Evolutionary conservation across 2,888 invertebrate species (phyloP), one percentile per base, ranked within the genome.

Genomic region (Apotomis turbidana): DNA sequence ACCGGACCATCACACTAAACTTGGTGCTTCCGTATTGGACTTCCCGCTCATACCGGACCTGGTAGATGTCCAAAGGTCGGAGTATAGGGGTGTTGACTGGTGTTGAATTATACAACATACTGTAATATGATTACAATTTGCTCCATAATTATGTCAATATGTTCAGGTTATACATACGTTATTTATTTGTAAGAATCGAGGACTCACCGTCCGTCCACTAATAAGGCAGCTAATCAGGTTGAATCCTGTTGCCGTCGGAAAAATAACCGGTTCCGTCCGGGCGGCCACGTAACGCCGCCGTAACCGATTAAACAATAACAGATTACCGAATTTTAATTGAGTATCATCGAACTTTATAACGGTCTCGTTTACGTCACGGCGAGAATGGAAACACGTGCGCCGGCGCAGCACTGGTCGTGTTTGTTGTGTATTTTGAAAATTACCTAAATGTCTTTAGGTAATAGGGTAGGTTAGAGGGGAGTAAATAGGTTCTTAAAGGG

Each of bases 271-370:
- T 55, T 38, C 13, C 9, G 13, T 49, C 61, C 4, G n/a, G 60
- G 6, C 10, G 9, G 9, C 61, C 4, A 46, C 61, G 55, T 62
- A 69, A 69, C 61, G 36, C 54, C 38, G 46, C 55, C 38, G 46
- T 62, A 69, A 69, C 38, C 13, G 59, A 15, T 59, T 59, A 13
- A 44, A 59, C 44, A 59, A 59, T 59, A 13, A 55, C 10, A 27
- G 41, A 60, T 66, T 60, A 62, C 36, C 61, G 69, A 69, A 46
- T 62, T 55, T 54, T 55, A 61, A 69, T 59, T 44, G 49, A 41
- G 57, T 46, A 5, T 46, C 66, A 66, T 55, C 55, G 36, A 57
- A 66, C 55, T 66, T n/a, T 66, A n/a, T 46, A 66, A 36, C 44
- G 44, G 12, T 66, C 12, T 49, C 9, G 49, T 49, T 57, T 51